These are phyloP conservation scores for Bolborhynchus lineola DNA, from an alignment of 2,113 vertebrate genomes.

Conservation along the genomic window DNA sequence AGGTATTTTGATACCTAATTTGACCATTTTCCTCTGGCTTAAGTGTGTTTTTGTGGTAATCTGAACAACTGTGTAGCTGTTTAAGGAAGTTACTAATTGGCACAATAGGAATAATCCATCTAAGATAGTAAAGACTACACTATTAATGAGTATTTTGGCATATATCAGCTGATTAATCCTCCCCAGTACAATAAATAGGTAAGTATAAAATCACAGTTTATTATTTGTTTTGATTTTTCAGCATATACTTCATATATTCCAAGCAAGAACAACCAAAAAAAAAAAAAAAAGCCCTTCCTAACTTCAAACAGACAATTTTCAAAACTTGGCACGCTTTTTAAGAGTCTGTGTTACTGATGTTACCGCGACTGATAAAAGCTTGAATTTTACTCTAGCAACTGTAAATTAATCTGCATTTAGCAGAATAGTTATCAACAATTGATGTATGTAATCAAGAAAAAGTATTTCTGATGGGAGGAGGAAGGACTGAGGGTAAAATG, in stretches of 20 bases:
- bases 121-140: background rate
- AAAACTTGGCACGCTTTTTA: background rate
- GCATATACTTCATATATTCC: background rate
- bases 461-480: background rate
- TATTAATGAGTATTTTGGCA: background rate
- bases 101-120: background rate
- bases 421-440: background rate
- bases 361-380: background rate
- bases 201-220: background rate
- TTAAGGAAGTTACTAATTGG: background rate
- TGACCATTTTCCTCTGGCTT: background rate
- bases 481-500: background rate
- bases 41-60: background rate
- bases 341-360: background rate
- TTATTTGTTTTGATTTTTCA: constrained; percentile 15
- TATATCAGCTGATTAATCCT: background rate
- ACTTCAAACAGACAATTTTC: constrained; percentile 34
- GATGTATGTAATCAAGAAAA: background rate
- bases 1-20: constrained; percentile 23
- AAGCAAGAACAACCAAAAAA: background rate
- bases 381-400: background rate
- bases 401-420: background rate
- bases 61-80: background rate
- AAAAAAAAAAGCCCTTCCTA: background rate
- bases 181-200: background rate